phyloP scores from a whole-genome alignment of 2,888 invertebrate genomes.

The Synergus japonicus region DNA sequence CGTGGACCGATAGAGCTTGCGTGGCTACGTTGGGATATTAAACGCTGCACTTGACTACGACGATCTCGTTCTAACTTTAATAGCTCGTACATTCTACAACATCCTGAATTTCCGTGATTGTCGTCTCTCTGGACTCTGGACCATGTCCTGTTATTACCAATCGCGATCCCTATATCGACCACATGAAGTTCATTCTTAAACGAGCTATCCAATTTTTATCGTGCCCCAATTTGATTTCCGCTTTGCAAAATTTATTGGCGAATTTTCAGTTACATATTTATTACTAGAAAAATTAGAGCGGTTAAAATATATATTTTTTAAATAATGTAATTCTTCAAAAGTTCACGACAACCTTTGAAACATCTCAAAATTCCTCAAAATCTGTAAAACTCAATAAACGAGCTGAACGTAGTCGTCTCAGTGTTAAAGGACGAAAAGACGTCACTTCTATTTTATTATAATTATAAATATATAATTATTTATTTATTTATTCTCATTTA shows the following conservation, averaged over 20 bases:
- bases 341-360: no score
- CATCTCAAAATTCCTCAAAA: no score
- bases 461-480: no score
- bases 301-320: no score
- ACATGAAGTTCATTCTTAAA: not conserved
- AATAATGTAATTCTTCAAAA: no score
- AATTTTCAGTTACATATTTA: not conserved
- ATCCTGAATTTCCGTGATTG: constrained; percentile 33
- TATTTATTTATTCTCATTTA: no score
- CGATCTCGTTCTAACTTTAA: constrained; percentile 36
- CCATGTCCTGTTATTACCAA: constrained; percentile 30
- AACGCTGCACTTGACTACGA: constrained; percentile 20
- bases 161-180: constrained; percentile 15
- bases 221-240: constrained; percentile 11
- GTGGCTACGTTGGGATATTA: constrained; percentile 21
- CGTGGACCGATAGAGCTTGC: constrained; percentile 21
- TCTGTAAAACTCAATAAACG: no score
- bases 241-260: not conserved
- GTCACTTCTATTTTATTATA: no score
- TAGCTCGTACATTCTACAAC: constrained; percentile 34
- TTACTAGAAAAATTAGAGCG: no score
- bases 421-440: no score
- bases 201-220: constrained; percentile 11
- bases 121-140: not conserved
- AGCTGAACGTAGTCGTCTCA: no score